Conservation (phyloP, 2,797 vertebrate genomes). For the Chrysocyon brachyurus region DNA sequence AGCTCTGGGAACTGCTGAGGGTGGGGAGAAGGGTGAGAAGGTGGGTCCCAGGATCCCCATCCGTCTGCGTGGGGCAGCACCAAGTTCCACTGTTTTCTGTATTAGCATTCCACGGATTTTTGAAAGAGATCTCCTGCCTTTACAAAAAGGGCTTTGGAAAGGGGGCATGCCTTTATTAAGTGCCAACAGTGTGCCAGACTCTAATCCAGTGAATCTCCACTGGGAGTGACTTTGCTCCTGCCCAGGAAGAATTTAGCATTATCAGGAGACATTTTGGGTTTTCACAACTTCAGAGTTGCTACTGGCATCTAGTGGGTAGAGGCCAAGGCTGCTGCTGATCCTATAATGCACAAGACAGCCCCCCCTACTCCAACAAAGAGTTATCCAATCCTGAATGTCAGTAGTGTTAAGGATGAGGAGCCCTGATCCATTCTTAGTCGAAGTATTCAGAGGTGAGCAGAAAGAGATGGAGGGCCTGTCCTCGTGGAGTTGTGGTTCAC, state of each 20-base stretch:
- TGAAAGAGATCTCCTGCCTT: neutral
- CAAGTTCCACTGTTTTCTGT: neutral
- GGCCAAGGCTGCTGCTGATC: neutral
- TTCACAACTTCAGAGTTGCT: neutral
- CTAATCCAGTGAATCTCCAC: neutral
- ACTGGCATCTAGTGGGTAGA: neutral
- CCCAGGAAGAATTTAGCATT: neutral
- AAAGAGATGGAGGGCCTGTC: neutral
- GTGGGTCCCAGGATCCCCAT: neutral
- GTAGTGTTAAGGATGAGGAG: neutral
- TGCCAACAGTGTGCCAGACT: neutral
- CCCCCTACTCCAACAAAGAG: neutral
- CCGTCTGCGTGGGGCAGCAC: accelerated
- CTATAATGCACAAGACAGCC: neutral
- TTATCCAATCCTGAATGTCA: neutral
- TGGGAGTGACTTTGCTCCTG: neutral
- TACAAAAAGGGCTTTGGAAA: neutral
- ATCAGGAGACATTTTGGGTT: neutral
- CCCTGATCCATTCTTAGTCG: too few species aligned
- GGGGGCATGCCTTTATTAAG: neutral
- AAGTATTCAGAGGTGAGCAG: neutral
- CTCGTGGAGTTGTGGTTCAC: accelerated
- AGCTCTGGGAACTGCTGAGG: neutral
- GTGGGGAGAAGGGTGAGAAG: neutral
- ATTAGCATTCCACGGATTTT: neutral